A percentile compares a stretch with the other conserved stretches of the same genome.
These are phyloP conservation scores for Drosophila algonquin DNA, from an alignment of 2,888 invertebrate species.

Conservation along the genomic window DNA sequence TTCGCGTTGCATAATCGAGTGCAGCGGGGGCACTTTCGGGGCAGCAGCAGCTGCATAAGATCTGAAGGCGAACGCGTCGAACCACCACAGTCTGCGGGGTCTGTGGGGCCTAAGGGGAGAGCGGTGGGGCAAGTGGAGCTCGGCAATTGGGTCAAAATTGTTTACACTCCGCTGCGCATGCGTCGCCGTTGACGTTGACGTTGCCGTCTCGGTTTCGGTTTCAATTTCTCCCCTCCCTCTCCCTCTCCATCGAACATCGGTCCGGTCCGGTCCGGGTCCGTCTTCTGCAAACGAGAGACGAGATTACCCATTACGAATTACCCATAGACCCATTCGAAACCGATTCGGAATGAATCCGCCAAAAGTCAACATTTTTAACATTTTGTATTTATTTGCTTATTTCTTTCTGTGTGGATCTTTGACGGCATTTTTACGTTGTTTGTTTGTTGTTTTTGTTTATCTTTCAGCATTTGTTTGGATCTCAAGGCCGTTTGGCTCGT, in stretches of 20 bases:
- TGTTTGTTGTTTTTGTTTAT: slow-evolving; percentile 20
- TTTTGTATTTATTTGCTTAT: slow-evolving; percentile 27
- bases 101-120: slow-evolving; percentile 9
- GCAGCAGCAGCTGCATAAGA: slow-evolving; percentile 13
- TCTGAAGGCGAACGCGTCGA: slow-evolving; percentile 40
- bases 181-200: slow-evolving; percentile 10
- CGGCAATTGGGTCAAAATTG: slow-evolving; percentile 61
- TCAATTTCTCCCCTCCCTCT: not conserved
- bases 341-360: slow-evolving; percentile 31
- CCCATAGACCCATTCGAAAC: slow-evolving; percentile 3
- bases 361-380: slow-evolving; percentile 22
- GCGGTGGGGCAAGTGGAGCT: slow-evolving; percentile 54
- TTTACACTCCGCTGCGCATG: slow-evolving; percentile 54
- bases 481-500: slow-evolving; percentile 36
- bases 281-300: slow-evolving; percentile 15
- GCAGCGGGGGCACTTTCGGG: slow-evolving; percentile 13
- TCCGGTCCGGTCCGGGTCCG: not conserved
- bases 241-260: not conserved
- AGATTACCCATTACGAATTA: not conserved
- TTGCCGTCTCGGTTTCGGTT: not conserved
- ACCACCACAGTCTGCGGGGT: slow-evolving; percentile 4
- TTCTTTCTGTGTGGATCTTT: slow-evolving; percentile 26
- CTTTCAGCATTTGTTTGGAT: slow-evolving; percentile 29
- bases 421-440: not conserved
- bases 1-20: slow-evolving; percentile 32